Evolutionary conservation across 2,797 vertebrate species (phyloP).

Genomic region (Acomys russatus): DNA sequence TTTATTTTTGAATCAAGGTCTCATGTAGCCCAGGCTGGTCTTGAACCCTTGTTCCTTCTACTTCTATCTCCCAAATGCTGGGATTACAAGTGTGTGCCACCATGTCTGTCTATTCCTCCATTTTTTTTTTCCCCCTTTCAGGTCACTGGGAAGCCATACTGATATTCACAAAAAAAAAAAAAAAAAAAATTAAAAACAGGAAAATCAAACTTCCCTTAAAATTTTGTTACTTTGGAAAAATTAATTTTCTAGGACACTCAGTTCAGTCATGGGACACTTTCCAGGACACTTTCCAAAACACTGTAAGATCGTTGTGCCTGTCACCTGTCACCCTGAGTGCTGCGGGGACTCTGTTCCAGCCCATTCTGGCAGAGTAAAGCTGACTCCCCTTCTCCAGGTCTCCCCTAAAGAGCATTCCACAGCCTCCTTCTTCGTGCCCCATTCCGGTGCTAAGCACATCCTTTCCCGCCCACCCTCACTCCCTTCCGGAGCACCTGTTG

Average conservation of each 20-base stretch:
- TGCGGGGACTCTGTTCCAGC: not conserved
- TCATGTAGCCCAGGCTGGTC: not conserved
- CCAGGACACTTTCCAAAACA: constrained; percentile 6
- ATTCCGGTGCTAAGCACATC: constrained; percentile 46
- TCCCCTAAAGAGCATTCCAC: constrained; percentile 63
- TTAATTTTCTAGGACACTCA: not conserved
- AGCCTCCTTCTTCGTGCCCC: not conserved
- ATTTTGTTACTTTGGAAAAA: not conserved
- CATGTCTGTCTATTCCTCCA: not conserved
- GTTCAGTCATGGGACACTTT: not conserved
- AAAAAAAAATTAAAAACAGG: constrained; percentile 4
- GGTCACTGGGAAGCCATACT: not conserved
- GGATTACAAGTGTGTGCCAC: not conserved
- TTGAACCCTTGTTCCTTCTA: not conserved
- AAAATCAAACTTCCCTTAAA: constrained; percentile 11
- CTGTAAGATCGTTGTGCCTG: not conserved
- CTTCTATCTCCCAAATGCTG: not conserved
- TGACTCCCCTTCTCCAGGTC: constrained; percentile 57
- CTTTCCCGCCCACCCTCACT: not conserved
- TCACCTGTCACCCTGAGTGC: constrained; percentile 6
- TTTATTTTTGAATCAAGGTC: not conserved
- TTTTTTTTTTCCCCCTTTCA: not conserved
- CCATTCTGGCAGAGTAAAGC: not conserved
- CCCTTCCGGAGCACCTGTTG: constrained; percentile 80
- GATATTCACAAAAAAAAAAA: constrained; percentile 7